A percentile compares a stretch with the other conserved stretches of the same genome.
phyloP scores from a whole-genome alignment of 2,888 invertebrate species.

The Hypena proboscidalis region DNA sequence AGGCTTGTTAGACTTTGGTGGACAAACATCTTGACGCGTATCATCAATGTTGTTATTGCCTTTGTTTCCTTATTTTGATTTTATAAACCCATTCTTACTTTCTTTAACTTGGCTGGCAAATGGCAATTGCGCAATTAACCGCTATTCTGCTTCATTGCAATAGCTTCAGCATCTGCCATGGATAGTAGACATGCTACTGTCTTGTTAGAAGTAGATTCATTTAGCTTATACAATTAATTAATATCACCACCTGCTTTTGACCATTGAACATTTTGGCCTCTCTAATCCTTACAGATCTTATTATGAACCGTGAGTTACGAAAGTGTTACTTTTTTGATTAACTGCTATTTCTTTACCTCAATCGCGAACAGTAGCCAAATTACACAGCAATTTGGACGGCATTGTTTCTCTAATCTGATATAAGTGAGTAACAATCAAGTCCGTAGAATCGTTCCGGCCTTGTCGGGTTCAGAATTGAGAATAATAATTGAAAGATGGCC shows the following conservation, averaged over 20 bases:
- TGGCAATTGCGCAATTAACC: no score
- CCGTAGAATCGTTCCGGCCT: constrained; percentile 63
- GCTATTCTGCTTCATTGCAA: no score
- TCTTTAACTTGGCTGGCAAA: no score
- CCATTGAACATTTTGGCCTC: constrained; percentile 8
- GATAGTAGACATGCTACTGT: background rate
- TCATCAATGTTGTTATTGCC: constrained; percentile 1
- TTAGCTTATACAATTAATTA: constrained; percentile 3
- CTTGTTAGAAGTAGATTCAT: background rate
- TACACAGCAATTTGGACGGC: constrained; percentile 46
- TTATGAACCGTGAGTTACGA: constrained; percentile 24
- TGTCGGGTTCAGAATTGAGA: constrained; percentile 71
- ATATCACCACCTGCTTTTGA: background rate
- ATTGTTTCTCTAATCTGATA: constrained; percentile 60
- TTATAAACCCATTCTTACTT: background rate
- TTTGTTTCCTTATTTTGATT: constrained; percentile 1
- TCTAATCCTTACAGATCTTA: constrained; percentile 22
- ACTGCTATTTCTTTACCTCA: constrained; percentile 38
- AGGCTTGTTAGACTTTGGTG: constrained; percentile 13
- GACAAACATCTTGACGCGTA: constrained; percentile 4
- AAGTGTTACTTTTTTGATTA: constrained; percentile 33
- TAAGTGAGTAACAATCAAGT: constrained; percentile 57
- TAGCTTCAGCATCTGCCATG: background rate
- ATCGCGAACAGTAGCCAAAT: constrained; percentile 45
- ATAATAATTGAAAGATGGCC: constrained; percentile 74